Evolutionary conservation across 1,140 invertebrate species (phyloP).

Genomic region (Zaprionus lachaisei): DNA sequence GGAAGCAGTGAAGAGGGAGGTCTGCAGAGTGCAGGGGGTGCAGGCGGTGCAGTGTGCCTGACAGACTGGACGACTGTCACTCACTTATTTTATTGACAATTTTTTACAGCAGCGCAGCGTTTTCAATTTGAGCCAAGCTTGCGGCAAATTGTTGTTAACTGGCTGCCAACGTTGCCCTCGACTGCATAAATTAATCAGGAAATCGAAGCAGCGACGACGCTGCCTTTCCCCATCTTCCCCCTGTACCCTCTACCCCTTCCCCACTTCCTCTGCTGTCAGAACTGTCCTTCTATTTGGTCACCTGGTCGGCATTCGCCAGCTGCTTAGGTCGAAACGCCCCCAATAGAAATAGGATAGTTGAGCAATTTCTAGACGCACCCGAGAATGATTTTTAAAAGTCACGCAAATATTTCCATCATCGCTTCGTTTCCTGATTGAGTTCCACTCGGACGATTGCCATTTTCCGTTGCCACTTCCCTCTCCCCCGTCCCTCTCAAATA

Average conservation of each 20-base stretch:
- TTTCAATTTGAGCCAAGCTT: slow-evolving; percentile 77
- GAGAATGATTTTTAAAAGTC: slow-evolving; percentile 34
- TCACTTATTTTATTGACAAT: slow-evolving; percentile 80
- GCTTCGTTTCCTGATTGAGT: slow-evolving; percentile 77
- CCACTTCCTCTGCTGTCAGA: background rate
- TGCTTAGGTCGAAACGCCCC: background rate
- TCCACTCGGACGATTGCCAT: slow-evolving; percentile 33
- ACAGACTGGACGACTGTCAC: slow-evolving; percentile 32
- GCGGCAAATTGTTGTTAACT: slow-evolving; percentile 81
- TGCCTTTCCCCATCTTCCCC: background rate
- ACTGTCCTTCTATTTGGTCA: background rate
- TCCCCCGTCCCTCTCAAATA: slow-evolving; percentile 15
- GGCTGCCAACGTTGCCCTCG: slow-evolving; percentile 41
- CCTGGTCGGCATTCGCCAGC: background rate
- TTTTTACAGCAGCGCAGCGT: slow-evolving; percentile 50
- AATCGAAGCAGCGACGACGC: slow-evolving; percentile 61
- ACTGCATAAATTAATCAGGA: slow-evolving; percentile 79
- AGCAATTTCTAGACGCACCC: slow-evolving; percentile 64
- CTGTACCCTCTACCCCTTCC: background rate
- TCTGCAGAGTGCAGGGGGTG: too few relatives aligned
- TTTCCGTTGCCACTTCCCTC: slow-evolving; percentile 16
- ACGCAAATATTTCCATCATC: slow-evolving; percentile 78
- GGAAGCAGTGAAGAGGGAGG: background rate
- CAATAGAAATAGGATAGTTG: slow-evolving; percentile 47
- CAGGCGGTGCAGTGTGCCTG: slow-evolving; percentile 3